Conservation (phyloP, 2,888 invertebrate species). For the Andrena haemorrhoa region DNA sequence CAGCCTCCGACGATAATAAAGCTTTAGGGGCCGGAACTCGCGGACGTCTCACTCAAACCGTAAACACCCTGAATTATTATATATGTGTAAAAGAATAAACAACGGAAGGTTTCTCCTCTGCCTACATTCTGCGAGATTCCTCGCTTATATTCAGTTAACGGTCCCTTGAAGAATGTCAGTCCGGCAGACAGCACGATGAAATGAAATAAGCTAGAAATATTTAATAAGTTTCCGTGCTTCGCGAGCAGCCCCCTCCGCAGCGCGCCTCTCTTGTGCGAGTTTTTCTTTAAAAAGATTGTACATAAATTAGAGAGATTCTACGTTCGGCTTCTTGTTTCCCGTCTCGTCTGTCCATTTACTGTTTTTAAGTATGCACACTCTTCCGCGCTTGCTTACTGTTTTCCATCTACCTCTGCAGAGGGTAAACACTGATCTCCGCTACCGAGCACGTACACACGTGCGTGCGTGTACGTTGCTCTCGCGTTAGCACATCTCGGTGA, state of each 20-base stretch:
- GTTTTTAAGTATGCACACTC: slow-evolving; percentile 72
- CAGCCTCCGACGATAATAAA: slow-evolving; percentile 39
- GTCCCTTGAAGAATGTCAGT: slow-evolving; percentile 74
- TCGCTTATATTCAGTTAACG: slow-evolving; percentile 70
- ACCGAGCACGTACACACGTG: not conserved
- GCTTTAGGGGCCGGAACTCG: slow-evolving; percentile 16
- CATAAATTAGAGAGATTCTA: slow-evolving; percentile 73
- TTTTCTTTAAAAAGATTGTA: slow-evolving; percentile 71
- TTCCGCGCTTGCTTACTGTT: slow-evolving; percentile 55
- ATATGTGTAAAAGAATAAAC: slow-evolving; percentile 21
- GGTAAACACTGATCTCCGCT: not conserved
- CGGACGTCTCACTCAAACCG: slow-evolving; percentile 16
- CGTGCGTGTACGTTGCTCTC: not conserved
- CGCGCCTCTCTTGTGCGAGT: slow-evolving; percentile 68
- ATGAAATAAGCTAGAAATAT: slow-evolving; percentile 82
- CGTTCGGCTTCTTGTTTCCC: slow-evolving; percentile 32
- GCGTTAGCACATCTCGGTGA: not conserved
- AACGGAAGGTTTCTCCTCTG: slow-evolving; percentile 26
- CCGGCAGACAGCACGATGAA: slow-evolving; percentile 76
- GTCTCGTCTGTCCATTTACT: slow-evolving; percentile 27
- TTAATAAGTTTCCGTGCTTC: slow-evolving; percentile 80
- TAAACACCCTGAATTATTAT: slow-evolving; percentile 54
- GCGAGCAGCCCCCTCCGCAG: slow-evolving; percentile 55
- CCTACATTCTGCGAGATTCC: slow-evolving; percentile 44
- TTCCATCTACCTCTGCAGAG: not conserved